Conservation (phyloP, 2,888 invertebrate genomes). For the Thysanoteuthis rhombus region DNA sequence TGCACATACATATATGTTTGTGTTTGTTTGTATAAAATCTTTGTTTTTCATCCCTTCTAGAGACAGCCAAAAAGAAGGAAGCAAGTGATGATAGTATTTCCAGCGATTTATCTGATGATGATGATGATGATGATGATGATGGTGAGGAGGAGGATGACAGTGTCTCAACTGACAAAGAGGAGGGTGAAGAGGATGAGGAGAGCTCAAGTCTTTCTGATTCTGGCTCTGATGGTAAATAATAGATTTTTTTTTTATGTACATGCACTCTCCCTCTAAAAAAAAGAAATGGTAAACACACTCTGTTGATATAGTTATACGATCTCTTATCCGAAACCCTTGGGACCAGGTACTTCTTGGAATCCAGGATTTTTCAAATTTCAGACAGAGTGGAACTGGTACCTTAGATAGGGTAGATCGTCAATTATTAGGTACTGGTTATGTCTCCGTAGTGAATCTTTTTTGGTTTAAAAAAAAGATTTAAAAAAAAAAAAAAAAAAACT, state of each 20-base stretch:
- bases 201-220: conserved; percentile 40
- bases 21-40: neutral
- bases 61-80: neutral
- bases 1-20: neutral
- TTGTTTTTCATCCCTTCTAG: neutral
- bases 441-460: no score
- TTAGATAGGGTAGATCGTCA: no score
- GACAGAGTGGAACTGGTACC: no score
- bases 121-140: conserved; percentile 32
- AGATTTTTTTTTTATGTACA: neutral
- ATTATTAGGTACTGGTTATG: no score
- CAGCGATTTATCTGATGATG: conserved; percentile 32
- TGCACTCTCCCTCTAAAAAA: no score
- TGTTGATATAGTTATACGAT: no score
- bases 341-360: no score
- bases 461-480: no score
- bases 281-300: no score
- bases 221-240: conserved; percentile 32
- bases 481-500: no score
- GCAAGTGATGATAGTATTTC: neutral
- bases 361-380: no score
- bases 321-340: no score
- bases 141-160: conserved; percentile 29
- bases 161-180: conserved; percentile 22
- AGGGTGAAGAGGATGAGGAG: conserved; percentile 44